phyloP scores from a whole-genome alignment of 1,140 invertebrate genomes.

The Eciton burchellii region DNA sequence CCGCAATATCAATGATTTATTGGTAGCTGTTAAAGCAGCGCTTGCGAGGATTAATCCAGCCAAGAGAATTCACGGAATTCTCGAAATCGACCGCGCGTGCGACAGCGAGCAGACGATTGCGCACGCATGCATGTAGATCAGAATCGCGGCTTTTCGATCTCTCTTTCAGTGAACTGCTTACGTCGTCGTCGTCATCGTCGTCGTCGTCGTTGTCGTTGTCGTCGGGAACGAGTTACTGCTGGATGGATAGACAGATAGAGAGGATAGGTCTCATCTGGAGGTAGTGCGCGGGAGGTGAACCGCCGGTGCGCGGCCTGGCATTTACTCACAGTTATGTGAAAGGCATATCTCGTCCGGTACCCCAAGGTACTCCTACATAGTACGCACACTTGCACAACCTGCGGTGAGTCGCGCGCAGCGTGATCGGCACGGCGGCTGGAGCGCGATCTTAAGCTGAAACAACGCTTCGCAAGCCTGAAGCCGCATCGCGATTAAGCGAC shows the following conservation, averaged over 20 bases:
- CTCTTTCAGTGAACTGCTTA: constrained; percentile 5
- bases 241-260: constrained; percentile 58
- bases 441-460: too few species aligned
- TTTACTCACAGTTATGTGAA: constrained; percentile 86
- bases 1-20: constrained; percentile 14
- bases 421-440: too few species aligned
- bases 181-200: constrained; percentile 48
- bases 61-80: too few species aligned
- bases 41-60: too few species aligned
- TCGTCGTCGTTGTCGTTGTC: too few species aligned
- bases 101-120: background rate
- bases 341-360: constrained; percentile 80
- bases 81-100: too few species aligned
- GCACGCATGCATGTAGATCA: constrained; percentile 29
- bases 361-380: constrained; percentile 80
- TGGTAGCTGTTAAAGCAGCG: background rate
- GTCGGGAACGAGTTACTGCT: constrained; percentile 70
- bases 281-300: constrained; percentile 71
- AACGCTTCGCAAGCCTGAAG: constrained; percentile 10
- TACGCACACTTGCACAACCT: constrained; percentile 76
- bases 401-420: too few species aligned
- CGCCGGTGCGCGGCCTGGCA: constrained; percentile 76
- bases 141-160: constrained; percentile 52
- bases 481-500: constrained; percentile 61
- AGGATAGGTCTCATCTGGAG: constrained; percentile 79